phyloP scores from a whole-genome alignment of 2,797 vertebrate species.

The Myiotriccus ornatus region DNA sequence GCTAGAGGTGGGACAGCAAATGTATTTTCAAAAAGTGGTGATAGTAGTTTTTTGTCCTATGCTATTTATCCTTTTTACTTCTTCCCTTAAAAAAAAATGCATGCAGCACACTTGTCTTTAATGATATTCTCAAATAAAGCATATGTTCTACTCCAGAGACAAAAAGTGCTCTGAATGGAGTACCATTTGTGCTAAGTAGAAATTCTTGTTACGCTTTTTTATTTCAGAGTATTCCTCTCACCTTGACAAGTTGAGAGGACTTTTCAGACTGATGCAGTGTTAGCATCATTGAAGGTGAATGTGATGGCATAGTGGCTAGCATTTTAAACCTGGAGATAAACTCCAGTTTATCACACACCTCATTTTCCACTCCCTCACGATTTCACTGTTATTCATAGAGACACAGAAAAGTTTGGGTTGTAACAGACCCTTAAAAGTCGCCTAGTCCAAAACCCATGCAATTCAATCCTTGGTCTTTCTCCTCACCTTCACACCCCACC shows the following conservation, averaged over 20 bases:
- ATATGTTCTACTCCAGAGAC: neutral
- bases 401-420: neutral
- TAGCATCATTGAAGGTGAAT: neutral
- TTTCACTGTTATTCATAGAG: neutral
- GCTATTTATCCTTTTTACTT: neutral
- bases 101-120: neutral
- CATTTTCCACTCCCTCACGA: neutral
- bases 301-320: neutral
- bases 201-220: neutral
- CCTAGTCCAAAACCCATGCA: accelerated
- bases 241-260: neutral
- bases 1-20: neutral
- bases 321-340: neutral
- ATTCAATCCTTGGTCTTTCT: neutral
- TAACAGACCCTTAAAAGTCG: neutral
- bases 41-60: neutral
- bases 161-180: neutral
- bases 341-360: neutral
- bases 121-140: neutral
- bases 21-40: neutral
- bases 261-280: neutral
- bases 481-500: neutral
- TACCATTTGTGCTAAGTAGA: neutral
- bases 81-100: neutral
- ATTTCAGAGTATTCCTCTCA: neutral